Base-by-base conservation (phyloP, 1,140 invertebrate species). In the Triops cancriformis region DNA sequence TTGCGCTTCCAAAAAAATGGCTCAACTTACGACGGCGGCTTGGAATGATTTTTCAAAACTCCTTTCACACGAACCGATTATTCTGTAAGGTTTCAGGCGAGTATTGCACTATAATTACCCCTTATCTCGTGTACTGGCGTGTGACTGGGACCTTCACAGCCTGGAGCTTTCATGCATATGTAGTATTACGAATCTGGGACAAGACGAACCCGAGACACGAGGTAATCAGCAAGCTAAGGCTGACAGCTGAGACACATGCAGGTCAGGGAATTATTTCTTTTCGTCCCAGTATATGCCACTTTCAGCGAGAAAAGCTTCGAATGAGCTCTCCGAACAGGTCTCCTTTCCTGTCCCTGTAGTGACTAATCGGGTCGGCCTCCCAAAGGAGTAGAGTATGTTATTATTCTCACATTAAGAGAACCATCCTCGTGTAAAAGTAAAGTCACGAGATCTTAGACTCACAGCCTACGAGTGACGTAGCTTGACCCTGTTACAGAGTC, bases 181-280 rank as follows among this genome's bases (percentile, higher is more conserved):
- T 64, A 14, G 51, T 64, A 64, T 64, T 14, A 64, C 51, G 51
- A 64, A 64, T n/a, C 51, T 64, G 51, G 51, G 51, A 64, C 51
- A 64, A 23, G 14, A 1, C 51, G 18, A 18, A 45, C 43, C 43
- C 18, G 43, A n/a, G n/a, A n/a, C n/a, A n/a, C n/a, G 14, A 5
- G 51, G 51, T 64, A 64, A n/a, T 64, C 51, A 14, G 9, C 51
- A 64, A 45, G 4, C 43, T n/a, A 18, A 45, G 51, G 9, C 18
- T 64, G 51, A 6, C 10, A 64, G 51, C 51, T 23, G 51, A 64
- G 51, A 64, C 51, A 64, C 14, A 10, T 37, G n/a, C 10, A 64
- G 51, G 51, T 64, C 51, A 23, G 51, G 7, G 51, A n/a, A 64
- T n/a, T n/a, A 64, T 18, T 12, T 45, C 18, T 12, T 18, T 45